phyloP scores from a whole-genome alignment of 2,888 invertebrate species.

The Autographa pulchrina region DNA sequence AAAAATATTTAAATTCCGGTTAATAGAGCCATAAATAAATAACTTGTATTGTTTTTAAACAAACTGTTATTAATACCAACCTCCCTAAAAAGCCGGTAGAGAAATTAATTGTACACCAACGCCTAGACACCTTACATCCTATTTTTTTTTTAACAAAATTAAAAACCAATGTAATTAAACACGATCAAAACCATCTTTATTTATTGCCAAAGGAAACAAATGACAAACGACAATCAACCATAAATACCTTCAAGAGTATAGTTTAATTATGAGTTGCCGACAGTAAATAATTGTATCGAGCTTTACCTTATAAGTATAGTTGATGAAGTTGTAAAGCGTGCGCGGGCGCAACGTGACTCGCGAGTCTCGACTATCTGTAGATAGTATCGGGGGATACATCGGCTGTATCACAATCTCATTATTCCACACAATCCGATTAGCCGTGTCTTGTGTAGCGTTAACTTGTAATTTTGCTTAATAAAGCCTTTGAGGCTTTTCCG shows the following conservation, averaged over 20 bases:
- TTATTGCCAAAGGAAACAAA: constrained; percentile 18
- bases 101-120: constrained; percentile 35
- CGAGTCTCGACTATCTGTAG: constrained; percentile 60
- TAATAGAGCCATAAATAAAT: too few species aligned
- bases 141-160: constrained; percentile 19
- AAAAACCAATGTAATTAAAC: background rate
- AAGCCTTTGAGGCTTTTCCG: constrained; percentile 54
- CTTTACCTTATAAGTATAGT: constrained; percentile 57
- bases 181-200: constrained; percentile 31
- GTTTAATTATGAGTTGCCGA: constrained; percentile 54
- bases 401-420: constrained; percentile 74
- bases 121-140: constrained; percentile 18
- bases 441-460: constrained; percentile 66
- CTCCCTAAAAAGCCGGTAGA: background rate
- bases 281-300: constrained; percentile 59
- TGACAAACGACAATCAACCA: constrained; percentile 34
- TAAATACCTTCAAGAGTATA: constrained; percentile 37
- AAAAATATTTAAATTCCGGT: too few species aligned
- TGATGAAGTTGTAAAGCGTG: constrained; percentile 72
- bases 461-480: constrained; percentile 61
- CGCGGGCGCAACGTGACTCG: constrained; percentile 67
- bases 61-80: background rate
- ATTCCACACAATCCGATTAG: constrained; percentile 76
- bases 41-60: background rate
- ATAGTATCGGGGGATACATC: constrained; percentile 73